These are phyloP conservation scores for Herpetotheres cachinnans DNA, from an alignment of 2,113 vertebrate species.

Conservation along the genomic window DNA sequence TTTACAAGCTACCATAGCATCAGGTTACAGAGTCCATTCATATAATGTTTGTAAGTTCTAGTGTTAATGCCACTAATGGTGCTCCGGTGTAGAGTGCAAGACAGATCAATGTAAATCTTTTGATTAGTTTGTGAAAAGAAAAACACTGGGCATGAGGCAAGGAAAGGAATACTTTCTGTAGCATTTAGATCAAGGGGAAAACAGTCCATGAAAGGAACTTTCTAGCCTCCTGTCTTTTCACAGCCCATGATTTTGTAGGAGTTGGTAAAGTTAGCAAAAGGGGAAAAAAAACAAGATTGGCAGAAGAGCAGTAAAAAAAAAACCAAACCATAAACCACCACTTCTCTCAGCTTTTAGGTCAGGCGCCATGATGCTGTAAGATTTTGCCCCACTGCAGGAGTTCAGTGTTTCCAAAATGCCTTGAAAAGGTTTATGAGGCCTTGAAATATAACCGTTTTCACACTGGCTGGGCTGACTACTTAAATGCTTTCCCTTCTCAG, in stretches of 20 bases:
- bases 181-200: neutral
- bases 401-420: neutral
- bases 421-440: conserved; percentile 28
- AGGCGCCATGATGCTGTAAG: conserved; percentile 38
- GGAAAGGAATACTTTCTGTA: neutral
- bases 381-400: conserved; percentile 3
- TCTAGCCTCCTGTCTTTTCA: neutral
- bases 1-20: conserved; percentile 42
- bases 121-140: neutral
- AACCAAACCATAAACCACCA: conserved; percentile 47
- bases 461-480: neutral
- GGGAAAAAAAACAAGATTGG: neutral
- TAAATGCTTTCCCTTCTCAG: neutral
- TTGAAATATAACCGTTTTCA: conserved; percentile 25
- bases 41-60: conserved; percentile 21
- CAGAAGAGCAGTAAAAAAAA: conserved; percentile 58
- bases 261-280: neutral
- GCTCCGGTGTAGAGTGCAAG: neutral
- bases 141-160: neutral
- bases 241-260: neutral
- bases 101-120: conserved; percentile 17
- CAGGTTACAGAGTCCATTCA: conserved; percentile 22
- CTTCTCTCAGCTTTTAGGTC: conserved; percentile 3
- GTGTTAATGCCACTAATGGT: conserved; percentile 32
- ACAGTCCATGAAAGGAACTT: neutral